Evolutionary conservation across 2,888 invertebrate species (phyloP).

Genomic region (Itoplectis maculator): DNA sequence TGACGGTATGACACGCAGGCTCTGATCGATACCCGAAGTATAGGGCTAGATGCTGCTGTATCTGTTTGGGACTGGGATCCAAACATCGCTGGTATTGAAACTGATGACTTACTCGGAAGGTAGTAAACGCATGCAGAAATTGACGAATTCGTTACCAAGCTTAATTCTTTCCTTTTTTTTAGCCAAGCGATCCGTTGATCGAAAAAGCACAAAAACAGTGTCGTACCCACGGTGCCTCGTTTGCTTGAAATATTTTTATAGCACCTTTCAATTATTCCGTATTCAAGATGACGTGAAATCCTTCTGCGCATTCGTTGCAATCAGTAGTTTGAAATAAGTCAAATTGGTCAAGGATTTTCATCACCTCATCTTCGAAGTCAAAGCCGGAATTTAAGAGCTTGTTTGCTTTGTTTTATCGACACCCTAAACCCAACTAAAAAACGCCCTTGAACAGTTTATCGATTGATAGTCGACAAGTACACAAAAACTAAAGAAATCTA

Average conservation of each 20-base stretch:
- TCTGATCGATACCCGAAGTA: slow-evolving; percentile 89
- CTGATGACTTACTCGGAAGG: slow-evolving; percentile 95
- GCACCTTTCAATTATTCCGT: neutral
- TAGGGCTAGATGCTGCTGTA: slow-evolving; percentile 90
- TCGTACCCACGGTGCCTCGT: neutral
- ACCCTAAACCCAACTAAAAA: neutral
- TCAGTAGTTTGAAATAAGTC: neutral
- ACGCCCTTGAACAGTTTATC: neutral
- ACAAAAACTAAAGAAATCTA: neutral
- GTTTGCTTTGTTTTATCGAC: neutral
- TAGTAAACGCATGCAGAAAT: slow-evolving; percentile 82
- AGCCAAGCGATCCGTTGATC: neutral
- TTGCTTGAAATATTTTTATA: slow-evolving; percentile 4
- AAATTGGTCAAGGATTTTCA: neutral
- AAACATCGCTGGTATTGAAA: slow-evolving; percentile 90
- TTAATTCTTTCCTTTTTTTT: slow-evolving; percentile 2
- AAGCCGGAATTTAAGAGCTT: neutral
- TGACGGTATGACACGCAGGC: slow-evolving; percentile 86
- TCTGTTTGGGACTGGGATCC: slow-evolving; percentile 95
- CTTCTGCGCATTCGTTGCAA: neutral
- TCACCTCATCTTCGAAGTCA: neutral
- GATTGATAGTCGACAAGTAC: slow-evolving; percentile 3
- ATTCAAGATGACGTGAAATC: slow-evolving; percentile 2
- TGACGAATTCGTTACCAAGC: slow-evolving; percentile 26
- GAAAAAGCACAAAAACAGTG: neutral